Evolutionary conservation across 2,888 invertebrate genomes (phyloP).

Genomic region (Diaphora mendica): DNA sequence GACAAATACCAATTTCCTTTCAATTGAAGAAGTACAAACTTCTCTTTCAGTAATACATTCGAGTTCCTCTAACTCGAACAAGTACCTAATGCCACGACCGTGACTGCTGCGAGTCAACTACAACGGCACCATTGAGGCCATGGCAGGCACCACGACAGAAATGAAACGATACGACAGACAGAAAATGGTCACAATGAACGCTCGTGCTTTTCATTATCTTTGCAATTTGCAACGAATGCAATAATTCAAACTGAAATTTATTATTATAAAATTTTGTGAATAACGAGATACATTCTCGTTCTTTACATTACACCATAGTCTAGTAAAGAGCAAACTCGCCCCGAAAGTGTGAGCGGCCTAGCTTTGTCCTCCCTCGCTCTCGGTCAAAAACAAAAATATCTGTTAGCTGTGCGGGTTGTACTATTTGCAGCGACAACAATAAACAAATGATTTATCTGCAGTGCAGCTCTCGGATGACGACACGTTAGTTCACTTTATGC

Average conservation of each 20-base stretch:
- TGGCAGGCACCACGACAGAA: no score
- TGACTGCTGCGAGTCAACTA: neutral
- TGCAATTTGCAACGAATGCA: neutral
- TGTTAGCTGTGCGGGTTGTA: neutral
- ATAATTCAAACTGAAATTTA: neutral
- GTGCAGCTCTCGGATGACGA: neutral
- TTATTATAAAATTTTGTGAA: neutral
- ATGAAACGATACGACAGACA: no score
- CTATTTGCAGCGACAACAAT: neutral
- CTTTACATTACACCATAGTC: no score
- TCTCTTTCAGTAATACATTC: neutral
- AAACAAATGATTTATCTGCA: neutral
- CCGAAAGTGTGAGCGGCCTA: neutral
- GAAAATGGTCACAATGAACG: neutral
- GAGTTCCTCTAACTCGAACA: neutral
- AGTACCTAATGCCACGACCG: neutral
- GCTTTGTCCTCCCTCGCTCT: neutral
- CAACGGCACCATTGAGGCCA: no score
- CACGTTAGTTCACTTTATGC: neutral
- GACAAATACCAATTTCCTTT: slow-evolving; percentile 5
- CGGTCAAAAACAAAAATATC: neutral
- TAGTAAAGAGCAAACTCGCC: neutral
- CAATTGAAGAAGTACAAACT: neutral
- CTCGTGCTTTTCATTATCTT: no score
- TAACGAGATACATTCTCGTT: no score